Evolutionary conservation across 64 coral and sea anemone species (phyloP), one percentile per base, ranked within the genome.

Genomic region (Porites australiensis): DNA sequence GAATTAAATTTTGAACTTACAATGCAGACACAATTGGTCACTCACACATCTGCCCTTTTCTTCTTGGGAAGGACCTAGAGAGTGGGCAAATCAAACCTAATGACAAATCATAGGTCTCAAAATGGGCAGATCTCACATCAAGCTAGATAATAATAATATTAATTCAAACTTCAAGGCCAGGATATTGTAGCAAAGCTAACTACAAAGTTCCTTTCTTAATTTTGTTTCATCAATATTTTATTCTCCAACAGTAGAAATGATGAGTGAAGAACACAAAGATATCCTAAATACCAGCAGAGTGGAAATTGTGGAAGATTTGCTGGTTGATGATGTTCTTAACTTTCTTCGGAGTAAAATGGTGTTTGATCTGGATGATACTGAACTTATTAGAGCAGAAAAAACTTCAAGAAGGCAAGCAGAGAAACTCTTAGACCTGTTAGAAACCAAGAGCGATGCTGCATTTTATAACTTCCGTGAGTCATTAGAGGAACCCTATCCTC

Each of bases 261-360:
- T 99, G 98, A 89, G 80, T 10, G 51, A 23, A 57, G 74, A 61
- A 15, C 92, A 96, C 75, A 64, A 72, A 88, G 72, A 76, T 19
- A 79, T 79, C 58, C 72, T 99, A 0, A 94, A 79, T 15, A 8
- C 75, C 2, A 93, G 94, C 77, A 80, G 94, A 68, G 94, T 96
- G 0, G 88, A 96, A 71, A 99, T 99, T 48, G 91, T 99, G 3
- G 92, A 89, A 67, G 98, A 99, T 79, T 85, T 99, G 1, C 85
- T 99, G n/a, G 98, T 94, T 3, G 88, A 94, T 52, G 98, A 99
- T 88, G 92, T 99, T 14, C 77, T 99, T 3, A 96, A 91, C 48
- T 86, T 66, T 16, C 86, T 99, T n/a, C 94, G 69, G 49, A 89
- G 90, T 88, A 91, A 93, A 74, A 89, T 93, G 77, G 94, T 99